Conservation (phyloP, 2,888 invertebrate genomes). For the Trachelus tabidus region DNA sequence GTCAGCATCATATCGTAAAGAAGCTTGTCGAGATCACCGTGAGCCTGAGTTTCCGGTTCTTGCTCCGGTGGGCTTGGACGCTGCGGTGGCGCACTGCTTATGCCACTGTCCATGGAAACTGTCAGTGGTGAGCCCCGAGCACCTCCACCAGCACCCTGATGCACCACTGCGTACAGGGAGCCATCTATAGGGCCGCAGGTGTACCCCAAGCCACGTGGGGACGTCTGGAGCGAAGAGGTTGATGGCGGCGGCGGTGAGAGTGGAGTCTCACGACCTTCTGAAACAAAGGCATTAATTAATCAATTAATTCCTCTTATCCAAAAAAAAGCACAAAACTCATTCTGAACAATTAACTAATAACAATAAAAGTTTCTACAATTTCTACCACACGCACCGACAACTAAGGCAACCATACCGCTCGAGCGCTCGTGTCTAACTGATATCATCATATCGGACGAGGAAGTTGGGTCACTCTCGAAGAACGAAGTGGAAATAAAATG, state of each 20-base stretch:
- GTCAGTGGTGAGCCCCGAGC: conserved; percentile 79
- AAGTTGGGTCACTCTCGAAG: not conserved
- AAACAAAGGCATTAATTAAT: conserved; percentile 44
- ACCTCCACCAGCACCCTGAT: conserved; percentile 61
- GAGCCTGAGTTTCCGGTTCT: conserved; percentile 64
- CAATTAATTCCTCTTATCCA: not conserved
- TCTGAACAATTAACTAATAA: not conserved
- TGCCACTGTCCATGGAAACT: conserved; percentile 92
- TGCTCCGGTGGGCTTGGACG: conserved; percentile 61
- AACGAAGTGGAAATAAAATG: not conserved
- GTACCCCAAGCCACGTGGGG: conserved; percentile 69
- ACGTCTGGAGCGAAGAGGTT: conserved; percentile 62
- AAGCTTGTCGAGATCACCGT: conserved; percentile 84
- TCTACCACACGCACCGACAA: not conserved
- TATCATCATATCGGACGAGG: not conserved
- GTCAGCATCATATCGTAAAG: conserved; percentile 89
- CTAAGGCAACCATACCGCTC: not conserved
- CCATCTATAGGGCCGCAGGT: conserved; percentile 90
- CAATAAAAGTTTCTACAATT: not conserved
- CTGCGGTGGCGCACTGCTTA: conserved; percentile 74
- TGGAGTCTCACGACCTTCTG: conserved; percentile 73
- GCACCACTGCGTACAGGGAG: conserved; percentile 81
- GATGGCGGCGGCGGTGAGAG: conserved; percentile 61
- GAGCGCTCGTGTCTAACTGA: not conserved
- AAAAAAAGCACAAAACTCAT: not conserved